These are phyloP conservation scores for Chrysocyon brachyurus DNA, from an alignment of 2,797 vertebrate genomes.

Conservation along the genomic window DNA sequence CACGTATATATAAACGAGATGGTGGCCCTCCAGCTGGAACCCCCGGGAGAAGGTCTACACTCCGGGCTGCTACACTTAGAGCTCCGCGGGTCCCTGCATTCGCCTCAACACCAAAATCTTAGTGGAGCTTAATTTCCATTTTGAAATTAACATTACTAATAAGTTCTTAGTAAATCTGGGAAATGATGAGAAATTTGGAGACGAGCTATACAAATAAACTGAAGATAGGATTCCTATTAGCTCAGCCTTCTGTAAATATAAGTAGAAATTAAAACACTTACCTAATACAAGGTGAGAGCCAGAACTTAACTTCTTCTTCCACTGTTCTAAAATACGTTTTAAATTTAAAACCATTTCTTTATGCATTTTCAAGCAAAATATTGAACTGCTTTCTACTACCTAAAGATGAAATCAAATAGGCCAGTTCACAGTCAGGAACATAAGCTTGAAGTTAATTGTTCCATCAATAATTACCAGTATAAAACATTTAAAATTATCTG, in stretches of 20 bases:
- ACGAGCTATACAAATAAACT: not conserved
- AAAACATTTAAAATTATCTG: not conserved
- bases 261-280: constrained; percentile 85
- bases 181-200: not conserved
- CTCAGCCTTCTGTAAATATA: not conserved
- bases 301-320: constrained; percentile 90
- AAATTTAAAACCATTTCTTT: constrained; percentile 87
- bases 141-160: constrained; percentile 46
- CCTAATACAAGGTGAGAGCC: constrained; percentile 92
- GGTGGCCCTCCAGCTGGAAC: not conserved
- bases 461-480: not conserved
- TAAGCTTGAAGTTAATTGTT: not conserved
- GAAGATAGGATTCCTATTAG: not conserved
- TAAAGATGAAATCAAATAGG: constrained; percentile 81
- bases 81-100: not conserved
- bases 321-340: constrained; percentile 90
- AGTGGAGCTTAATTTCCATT: not conserved
- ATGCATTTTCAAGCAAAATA: constrained; percentile 92
- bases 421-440: not conserved
- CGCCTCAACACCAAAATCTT: not conserved
- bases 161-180: constrained; percentile 18
- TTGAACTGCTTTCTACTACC: constrained; percentile 92
- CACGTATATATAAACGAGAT: not conserved
- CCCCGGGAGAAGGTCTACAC: not conserved
- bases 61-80: not conserved